Percentiles rank a stretch among this genome's conserved stretches.
These are phyloP conservation scores for Zosterops pallidus DNA, from an alignment of 2,113 vertebrate species.

Conservation along the genomic window DNA sequence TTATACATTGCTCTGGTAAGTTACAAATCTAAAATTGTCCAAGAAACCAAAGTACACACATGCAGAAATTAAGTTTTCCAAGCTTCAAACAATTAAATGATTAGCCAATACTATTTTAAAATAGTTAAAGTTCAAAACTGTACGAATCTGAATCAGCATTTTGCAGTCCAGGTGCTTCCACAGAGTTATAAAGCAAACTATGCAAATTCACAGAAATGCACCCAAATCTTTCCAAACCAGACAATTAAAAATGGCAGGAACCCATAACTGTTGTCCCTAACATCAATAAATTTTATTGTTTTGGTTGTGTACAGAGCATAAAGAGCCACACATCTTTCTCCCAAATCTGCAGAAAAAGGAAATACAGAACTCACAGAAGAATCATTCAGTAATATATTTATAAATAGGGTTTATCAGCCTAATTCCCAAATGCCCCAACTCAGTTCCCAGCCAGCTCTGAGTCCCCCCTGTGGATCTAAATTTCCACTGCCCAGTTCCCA, in stretches of 20 bases:
- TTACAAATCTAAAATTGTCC: not conserved
- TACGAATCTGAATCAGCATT: not conserved
- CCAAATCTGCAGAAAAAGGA: not conserved
- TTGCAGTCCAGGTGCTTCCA: not conserved
- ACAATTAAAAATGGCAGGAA: not conserved
- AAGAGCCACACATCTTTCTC: not conserved
- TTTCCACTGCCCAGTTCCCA: not conserved
- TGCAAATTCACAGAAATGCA: not conserved
- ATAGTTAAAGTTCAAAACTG: not conserved
- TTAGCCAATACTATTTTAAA: not conserved
- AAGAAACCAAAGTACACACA: not conserved
- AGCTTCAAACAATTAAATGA: not conserved
- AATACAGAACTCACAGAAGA: not conserved
- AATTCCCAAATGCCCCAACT: not conserved
- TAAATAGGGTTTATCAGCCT: not conserved
- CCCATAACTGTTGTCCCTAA: not conserved
- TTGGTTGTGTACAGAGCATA: not conserved
- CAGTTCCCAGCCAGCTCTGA: not conserved
- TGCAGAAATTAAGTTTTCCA: not conserved
- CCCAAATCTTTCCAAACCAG: not conserved
- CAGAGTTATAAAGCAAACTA: not conserved
- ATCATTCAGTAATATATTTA: not conserved
- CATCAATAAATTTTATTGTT: not conserved
- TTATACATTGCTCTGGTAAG: not conserved
- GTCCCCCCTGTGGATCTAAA: not conserved